Evolutionary conservation across 2,113 vertebrate genomes (phyloP), one percentile per base, ranked within the genome.

Genomic region (Ondatra zibethicus): DNA sequence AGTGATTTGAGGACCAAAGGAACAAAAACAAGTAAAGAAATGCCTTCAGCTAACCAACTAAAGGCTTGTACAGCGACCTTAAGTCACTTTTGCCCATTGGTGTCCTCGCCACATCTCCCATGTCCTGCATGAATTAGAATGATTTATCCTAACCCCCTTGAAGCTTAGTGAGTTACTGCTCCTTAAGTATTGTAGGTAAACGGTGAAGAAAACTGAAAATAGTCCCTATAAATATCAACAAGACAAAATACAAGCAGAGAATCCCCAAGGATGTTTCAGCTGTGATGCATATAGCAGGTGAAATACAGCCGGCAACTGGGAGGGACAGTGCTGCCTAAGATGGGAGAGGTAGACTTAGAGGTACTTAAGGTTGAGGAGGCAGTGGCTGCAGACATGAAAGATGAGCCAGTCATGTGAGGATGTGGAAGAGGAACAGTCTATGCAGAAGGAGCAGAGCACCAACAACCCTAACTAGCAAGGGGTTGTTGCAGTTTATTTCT

Each of bases 11-110:
- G 45, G 33, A 72, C 72, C 80, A n/a, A 86, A 88, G 23, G 5
- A 92, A 93, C 82, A 92, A 81, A 75, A 39, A 29, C 33, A 72
- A 45, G 73, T 76, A 82, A 93, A 76, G 66, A 66, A 88, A 78
- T 80, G 61, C 3, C 39, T 85, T 95, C 5, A 39, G 12, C 66
- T 65, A 78, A 8, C 78, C 42, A 31, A 33, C 2, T 76, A 31
- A 75, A 92, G 76, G 58, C 33, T 21, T 63, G 11, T 4, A 17
- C 52, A 72, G 21, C 7, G 45, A 45, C 33, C 50, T n/a, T 52
- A 70, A 72, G 39, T 95, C 68, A 39, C 6, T 45, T 21, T 82
- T 45, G 0, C 14, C 7, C 50, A 1, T 29, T 88, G 36, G 9
- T 27, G 1, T 19, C 78, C 89, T 91, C 78, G 27, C 42, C 65